A percentile compares a stretch with the other conserved stretches of the same genome.
Conservation (phyloP, 2,888 invertebrate species). For the Brachynemurus nebulosus region DNA sequence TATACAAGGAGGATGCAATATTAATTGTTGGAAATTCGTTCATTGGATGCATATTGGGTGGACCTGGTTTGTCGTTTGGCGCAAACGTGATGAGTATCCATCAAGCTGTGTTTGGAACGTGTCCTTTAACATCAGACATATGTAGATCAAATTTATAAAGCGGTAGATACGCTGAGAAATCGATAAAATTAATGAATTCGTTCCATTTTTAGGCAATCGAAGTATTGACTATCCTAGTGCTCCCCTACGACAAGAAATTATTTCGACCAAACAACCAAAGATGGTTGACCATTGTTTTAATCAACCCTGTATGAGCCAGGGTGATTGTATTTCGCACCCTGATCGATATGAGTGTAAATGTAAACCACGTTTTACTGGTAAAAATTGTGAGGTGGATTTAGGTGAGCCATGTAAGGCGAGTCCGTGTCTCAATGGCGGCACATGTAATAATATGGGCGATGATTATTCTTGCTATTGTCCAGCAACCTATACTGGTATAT, state of each 20-base stretch:
- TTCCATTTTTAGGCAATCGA: background rate
- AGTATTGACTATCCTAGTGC: background rate
- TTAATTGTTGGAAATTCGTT: slow-evolving; percentile 68
- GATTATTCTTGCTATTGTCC: slow-evolving; percentile 59
- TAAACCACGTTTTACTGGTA: slow-evolving; percentile 69
- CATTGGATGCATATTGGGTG: slow-evolving; percentile 72
- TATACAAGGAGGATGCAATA: slow-evolving; percentile 56
- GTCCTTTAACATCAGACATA: slow-evolving; percentile 57
- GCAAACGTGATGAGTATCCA: slow-evolving; percentile 44
- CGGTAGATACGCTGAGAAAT: too few species aligned
- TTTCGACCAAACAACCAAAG: background rate
- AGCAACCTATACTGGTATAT: slow-evolving; percentile 46
- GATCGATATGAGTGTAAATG: slow-evolving; percentile 77
- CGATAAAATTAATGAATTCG: too few species aligned
- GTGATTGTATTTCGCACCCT: slow-evolving; percentile 59
- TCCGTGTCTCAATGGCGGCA: slow-evolving; percentile 61
- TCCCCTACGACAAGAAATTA: slow-evolving; percentile 4
- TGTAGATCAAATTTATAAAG: slow-evolving; percentile 36
- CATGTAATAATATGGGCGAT: slow-evolving; percentile 54
- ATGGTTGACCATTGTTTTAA: slow-evolving; percentile 48
- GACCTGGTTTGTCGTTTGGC: slow-evolving; percentile 72
- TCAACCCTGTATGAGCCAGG: slow-evolving; percentile 73
- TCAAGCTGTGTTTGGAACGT: slow-evolving; percentile 60
- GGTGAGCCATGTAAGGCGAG: slow-evolving; percentile 50
- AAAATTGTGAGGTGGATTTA: slow-evolving; percentile 73